These are phyloP conservation scores for Tauraco erythrolophus DNA, from an alignment of 2,113 vertebrate genomes.

Conservation along the genomic window DNA sequence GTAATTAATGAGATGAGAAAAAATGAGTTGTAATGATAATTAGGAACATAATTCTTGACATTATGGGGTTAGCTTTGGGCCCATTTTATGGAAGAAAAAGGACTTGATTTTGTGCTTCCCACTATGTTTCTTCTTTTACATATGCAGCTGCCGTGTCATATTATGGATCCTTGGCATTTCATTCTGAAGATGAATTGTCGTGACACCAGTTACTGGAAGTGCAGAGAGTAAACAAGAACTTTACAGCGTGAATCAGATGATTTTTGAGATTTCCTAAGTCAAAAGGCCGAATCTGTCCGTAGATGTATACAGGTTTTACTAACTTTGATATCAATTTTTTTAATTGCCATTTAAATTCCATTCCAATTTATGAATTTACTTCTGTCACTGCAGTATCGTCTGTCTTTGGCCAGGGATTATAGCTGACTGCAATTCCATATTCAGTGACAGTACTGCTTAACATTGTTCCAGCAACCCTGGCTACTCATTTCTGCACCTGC, in stretches of 20 bases:
- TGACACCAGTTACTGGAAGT: background rate
- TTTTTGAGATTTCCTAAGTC: background rate
- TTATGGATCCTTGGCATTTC: background rate
- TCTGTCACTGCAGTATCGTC: background rate
- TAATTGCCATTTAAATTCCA: background rate
- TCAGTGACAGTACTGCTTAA: background rate
- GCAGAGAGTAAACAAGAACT: background rate
- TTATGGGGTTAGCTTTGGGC: background rate
- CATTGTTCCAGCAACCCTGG: background rate
- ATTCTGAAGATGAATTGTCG: background rate
- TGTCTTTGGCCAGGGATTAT: background rate
- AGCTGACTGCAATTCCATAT: background rate
- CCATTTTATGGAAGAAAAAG: background rate
- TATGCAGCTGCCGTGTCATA: background rate
- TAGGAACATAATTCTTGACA: background rate
- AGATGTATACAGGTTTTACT: background rate
- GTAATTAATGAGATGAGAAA: background rate
- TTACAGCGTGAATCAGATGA: background rate
- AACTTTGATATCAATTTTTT: background rate
- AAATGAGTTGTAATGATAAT: background rate
- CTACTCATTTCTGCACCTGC: background rate
- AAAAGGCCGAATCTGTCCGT: rapidly evolving
- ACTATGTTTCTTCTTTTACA: background rate
- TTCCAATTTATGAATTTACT: background rate
- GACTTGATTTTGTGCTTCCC: background rate